Conservation (phyloP, 2,888 invertebrate genomes). For the Ametastegia equiseti region DNA sequence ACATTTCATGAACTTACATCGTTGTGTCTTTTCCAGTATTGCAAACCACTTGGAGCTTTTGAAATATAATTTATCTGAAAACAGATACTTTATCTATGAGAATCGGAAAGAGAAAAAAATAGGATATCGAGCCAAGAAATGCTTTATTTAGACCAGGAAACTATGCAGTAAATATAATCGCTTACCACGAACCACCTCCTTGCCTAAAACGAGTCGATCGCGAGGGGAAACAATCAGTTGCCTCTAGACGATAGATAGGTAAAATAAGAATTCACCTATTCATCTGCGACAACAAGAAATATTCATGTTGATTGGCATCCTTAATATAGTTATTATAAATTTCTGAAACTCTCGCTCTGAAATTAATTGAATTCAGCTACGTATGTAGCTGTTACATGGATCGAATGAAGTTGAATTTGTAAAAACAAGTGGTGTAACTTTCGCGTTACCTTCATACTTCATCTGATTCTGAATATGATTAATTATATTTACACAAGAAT, state of each 20-base stretch:
- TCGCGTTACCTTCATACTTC: background rate
- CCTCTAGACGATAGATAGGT: background rate
- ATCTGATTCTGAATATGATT: constrained; percentile 6
- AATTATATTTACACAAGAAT: constrained; percentile 29
- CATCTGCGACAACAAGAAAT: background rate
- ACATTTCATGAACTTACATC: too few species aligned
- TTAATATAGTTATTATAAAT: background rate
- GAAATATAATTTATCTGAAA: background rate
- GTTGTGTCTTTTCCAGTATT: too few species aligned
- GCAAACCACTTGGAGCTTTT: too few species aligned
- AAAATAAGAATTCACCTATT: background rate
- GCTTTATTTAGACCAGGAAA: background rate
- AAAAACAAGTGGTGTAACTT: background rate
- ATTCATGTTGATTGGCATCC: background rate
- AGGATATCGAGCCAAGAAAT: background rate
- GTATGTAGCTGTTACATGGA: background rate
- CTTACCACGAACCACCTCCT: background rate
- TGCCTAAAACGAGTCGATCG: background rate
- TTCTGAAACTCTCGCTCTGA: background rate
- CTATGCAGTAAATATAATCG: background rate
- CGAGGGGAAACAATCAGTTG: background rate
- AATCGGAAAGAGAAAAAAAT: background rate
- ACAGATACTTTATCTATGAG: background rate
- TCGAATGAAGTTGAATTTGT: background rate
- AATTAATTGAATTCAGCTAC: background rate